These are phyloP conservation scores for Amphiduros pacificus DNA, from an alignment of 2,888 invertebrate species.

Conservation along the genomic window DNA sequence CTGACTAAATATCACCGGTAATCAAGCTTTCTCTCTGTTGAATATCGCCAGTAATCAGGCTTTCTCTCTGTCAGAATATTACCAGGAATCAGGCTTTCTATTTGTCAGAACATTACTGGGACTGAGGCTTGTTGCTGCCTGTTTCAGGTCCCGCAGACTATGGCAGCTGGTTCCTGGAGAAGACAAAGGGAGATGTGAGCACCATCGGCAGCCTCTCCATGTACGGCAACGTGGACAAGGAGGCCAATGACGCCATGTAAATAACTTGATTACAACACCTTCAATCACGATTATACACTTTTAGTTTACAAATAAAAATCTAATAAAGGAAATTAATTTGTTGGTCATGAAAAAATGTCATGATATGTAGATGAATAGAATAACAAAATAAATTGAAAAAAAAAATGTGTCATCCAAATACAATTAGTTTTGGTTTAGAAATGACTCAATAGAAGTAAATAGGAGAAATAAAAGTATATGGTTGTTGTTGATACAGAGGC, in stretches of 20 bases:
- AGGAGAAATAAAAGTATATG: no score
- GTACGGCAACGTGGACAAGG: conserved; percentile 42
- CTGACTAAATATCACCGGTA: no score
- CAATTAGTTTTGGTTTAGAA: no score
- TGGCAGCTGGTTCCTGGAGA: conserved; percentile 46
- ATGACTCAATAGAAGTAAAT: no score
- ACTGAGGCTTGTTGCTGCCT: neutral
- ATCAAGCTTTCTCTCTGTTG: no score
- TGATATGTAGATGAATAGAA: no score
- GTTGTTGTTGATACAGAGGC: conserved; percentile 38
- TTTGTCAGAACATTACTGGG: no score
- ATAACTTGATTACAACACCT: neutral
- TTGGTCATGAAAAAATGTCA: neutral
- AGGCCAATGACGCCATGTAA: conserved; percentile 48
- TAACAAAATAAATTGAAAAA: no score
- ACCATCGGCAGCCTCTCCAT: conserved; percentile 43
- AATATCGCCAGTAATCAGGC: no score
- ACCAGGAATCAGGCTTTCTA: no score
- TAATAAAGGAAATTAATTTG: neutral
- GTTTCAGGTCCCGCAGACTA: conserved; percentile 40
- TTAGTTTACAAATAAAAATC: neutral
- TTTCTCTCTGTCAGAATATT: no score
- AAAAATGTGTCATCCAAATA: no score
- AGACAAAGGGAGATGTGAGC: conserved; percentile 38
- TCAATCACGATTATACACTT: neutral